Conservation (phyloP, 2,113 vertebrate species). For the Gnathonemus longibarbis region DNA sequence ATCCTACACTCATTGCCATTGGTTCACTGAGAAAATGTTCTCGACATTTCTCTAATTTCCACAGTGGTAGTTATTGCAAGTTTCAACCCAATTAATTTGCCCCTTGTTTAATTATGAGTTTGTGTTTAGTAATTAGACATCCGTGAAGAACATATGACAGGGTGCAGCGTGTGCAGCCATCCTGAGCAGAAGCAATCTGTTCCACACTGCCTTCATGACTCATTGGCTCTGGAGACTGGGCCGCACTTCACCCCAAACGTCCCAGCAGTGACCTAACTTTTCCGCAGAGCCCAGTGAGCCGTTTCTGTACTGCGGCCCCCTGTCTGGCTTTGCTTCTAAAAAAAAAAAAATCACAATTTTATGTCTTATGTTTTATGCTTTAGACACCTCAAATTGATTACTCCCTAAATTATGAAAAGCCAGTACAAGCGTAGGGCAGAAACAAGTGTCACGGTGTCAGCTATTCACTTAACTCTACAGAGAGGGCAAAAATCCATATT, state of each 20-base stretch:
- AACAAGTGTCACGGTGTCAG: background rate
- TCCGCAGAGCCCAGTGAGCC: background rate
- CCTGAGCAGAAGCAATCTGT: constrained; percentile 16
- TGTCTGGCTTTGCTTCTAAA: background rate
- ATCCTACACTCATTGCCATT: background rate
- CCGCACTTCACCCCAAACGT: background rate
- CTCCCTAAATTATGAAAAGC: background rate
- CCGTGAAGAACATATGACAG: constrained; percentile 8
- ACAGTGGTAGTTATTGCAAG: background rate
- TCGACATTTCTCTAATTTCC: background rate
- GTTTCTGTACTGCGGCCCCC: background rate
- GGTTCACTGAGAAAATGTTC: background rate
- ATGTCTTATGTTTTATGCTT: background rate
- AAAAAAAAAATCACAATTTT: background rate
- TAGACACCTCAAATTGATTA: background rate
- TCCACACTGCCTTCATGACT: background rate
- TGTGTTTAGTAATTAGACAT: constrained; percentile 20
- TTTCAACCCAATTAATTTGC: constrained; percentile 20
- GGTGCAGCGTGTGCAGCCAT: background rate
- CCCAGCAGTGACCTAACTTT: background rate
- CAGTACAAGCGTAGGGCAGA: background rate
- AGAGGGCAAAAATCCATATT: background rate
- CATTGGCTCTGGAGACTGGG: background rate
- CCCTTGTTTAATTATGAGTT: constrained; percentile 17
- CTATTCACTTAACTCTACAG: background rate